Conservation (phyloP, 2,797 vertebrate species). For the Xenentodon cancila region DNA sequence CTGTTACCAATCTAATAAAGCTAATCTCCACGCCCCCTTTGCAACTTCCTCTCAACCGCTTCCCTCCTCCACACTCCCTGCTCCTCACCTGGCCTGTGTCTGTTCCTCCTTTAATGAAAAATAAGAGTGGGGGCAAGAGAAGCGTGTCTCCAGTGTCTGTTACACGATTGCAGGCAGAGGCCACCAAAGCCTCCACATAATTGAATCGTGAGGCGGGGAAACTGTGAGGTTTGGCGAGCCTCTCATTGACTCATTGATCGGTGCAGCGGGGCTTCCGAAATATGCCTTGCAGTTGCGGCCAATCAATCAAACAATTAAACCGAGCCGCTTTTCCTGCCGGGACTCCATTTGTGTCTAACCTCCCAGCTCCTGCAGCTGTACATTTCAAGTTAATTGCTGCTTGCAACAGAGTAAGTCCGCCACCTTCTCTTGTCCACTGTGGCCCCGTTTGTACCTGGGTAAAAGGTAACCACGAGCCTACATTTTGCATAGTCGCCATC, state of each 20-base stretch:
- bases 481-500: conserved; percentile 31
- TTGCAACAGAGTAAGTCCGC: conserved; percentile 42
- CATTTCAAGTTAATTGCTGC: conserved; percentile 76
- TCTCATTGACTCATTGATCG: conserved; percentile 82
- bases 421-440: conserved; percentile 17
- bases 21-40: conserved; percentile 32
- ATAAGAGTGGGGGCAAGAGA: conserved; percentile 11
- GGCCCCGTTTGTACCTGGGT: conserved; percentile 28
- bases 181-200: conserved; percentile 69
- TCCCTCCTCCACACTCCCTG: conserved; percentile 31
- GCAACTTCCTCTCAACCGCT: conserved; percentile 33
- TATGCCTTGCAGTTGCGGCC: conserved; percentile 72
- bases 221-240: conserved; percentile 71
- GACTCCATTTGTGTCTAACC: conserved; percentile 74
- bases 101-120: conserved; percentile 42
- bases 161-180: conserved; percentile 64
- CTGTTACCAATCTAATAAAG: conserved; percentile 81
- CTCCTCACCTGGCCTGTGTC: conserved; percentile 30
- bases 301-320: conserved; percentile 86
- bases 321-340: conserved; percentile 62
- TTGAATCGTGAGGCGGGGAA: conserved; percentile 73
- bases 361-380: conserved; percentile 42
- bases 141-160: conserved; percentile 60
- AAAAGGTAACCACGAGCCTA: conserved; percentile 48
- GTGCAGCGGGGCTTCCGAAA: conserved; percentile 73